phyloP scores from a whole-genome alignment of 2,113 vertebrate species.

The Platycercus adscitus region DNA sequence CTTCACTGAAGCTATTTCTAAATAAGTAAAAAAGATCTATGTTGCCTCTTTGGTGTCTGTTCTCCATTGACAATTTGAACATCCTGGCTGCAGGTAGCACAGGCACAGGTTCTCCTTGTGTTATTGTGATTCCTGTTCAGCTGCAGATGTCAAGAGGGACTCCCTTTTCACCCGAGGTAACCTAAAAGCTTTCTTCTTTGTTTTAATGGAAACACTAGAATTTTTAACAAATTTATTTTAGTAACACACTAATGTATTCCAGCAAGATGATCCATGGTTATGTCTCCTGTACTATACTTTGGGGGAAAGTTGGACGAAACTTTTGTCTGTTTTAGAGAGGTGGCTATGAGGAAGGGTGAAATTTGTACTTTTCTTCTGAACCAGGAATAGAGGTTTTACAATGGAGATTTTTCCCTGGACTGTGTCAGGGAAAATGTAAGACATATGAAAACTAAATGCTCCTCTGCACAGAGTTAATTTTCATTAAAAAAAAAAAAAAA shows the following conservation, averaged over 20 bases:
- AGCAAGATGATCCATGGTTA: neutral
- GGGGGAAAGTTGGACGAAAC: neutral
- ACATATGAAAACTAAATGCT: neutral
- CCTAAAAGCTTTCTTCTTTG: neutral
- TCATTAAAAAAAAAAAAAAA: slow-evolving; percentile 20
- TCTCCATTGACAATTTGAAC: neutral
- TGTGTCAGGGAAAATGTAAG: neutral
- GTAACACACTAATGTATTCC: neutral
- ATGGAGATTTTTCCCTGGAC: neutral
- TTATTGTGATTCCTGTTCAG: neutral
- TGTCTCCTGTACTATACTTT: neutral
- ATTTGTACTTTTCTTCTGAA: neutral
- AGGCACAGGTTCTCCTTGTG: neutral
- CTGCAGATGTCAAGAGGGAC: neutral
- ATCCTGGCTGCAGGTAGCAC: rapidly evolving
- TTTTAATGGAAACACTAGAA: neutral
- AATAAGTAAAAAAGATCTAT: neutral
- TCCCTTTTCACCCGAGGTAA: neutral
- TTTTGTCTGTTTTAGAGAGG: neutral
- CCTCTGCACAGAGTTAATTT: neutral
- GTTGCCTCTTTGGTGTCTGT: neutral
- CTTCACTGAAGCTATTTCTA: neutral
- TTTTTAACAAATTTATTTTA: neutral
- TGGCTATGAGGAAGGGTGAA: neutral
- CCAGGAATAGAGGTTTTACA: neutral